Percentiles rank a stretch among this genome's conserved stretches.
phyloP scores from a whole-genome alignment of 2,113 vertebrate species.

The Fregata magnificens region DNA sequence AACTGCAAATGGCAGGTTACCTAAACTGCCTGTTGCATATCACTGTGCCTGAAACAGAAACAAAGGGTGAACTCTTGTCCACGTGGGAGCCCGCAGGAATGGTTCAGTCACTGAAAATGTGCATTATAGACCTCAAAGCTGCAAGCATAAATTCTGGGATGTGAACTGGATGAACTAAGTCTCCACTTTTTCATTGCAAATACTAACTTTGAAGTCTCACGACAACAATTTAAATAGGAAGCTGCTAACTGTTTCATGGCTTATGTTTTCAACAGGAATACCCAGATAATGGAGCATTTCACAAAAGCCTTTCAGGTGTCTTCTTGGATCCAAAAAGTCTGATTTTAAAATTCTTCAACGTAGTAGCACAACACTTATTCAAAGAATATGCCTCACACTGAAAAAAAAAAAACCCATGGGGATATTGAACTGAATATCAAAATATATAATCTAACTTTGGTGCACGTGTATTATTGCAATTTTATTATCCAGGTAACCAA shows the following conservation, averaged over 20 bases:
- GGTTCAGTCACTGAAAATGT: background rate
- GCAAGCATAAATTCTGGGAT: background rate
- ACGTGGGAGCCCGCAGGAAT: background rate
- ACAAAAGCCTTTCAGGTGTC: background rate
- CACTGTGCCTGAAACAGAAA: background rate
- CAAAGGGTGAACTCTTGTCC: background rate
- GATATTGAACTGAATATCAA: background rate
- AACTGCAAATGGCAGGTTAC: background rate
- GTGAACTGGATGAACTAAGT: background rate
- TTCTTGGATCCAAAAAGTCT: background rate
- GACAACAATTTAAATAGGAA: background rate
- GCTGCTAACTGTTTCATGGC: background rate
- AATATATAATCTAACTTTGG: background rate
- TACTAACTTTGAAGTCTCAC: background rate
- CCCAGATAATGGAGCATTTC: background rate
- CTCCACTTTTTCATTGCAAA: background rate
- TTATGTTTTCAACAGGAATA: background rate
- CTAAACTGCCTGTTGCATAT: background rate
- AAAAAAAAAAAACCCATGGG: background rate
- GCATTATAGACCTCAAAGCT: background rate
- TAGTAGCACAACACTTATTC: background rate
- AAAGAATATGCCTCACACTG: background rate
- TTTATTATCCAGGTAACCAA: background rate
- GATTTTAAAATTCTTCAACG: background rate
- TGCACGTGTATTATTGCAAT: background rate